These are phyloP conservation scores for Alloplasta piceator DNA, from an alignment of 2,888 invertebrate species.

Conservation along the genomic window DNA sequence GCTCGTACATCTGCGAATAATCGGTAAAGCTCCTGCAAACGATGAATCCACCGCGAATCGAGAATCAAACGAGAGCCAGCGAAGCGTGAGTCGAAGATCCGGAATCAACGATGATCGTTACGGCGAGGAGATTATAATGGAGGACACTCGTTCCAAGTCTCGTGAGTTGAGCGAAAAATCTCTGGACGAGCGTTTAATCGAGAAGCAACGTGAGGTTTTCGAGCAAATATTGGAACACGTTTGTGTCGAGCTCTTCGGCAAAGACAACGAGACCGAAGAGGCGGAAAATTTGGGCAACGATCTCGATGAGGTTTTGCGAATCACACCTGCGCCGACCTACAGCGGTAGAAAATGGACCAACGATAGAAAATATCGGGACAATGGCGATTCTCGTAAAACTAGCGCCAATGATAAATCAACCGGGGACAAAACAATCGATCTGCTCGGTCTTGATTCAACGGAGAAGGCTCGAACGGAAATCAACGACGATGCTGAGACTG, in stretches of 20 bases:
- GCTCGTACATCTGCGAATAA: slow-evolving; percentile 77
- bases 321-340: slow-evolving; percentile 74
- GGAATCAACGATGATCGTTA: slow-evolving; percentile 33
- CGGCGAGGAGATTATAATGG: slow-evolving; percentile 54
- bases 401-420: slow-evolving; percentile 60
- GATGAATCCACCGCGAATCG: background rate
- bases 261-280: slow-evolving; percentile 68
- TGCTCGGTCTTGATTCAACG: background rate
- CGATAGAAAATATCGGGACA: slow-evolving; percentile 51
- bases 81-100: slow-evolving; percentile 37
- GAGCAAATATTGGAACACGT: slow-evolving; percentile 76
- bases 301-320: slow-evolving; percentile 74
- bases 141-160: slow-evolving; percentile 40
- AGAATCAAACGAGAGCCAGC: slow-evolving; percentile 29
- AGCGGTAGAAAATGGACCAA: slow-evolving; percentile 68
- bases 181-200: slow-evolving; percentile 23
- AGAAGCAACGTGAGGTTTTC: slow-evolving; percentile 73
- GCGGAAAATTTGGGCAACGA: slow-evolving; percentile 62
- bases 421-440: background rate
- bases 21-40: slow-evolving; percentile 65
- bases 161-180: slow-evolving; percentile 28
- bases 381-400: slow-evolving; percentile 38
- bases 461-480: slow-evolving; percentile 32
- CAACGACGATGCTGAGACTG: slow-evolving; percentile 29
- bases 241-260: slow-evolving; percentile 72